phyloP scores from a whole-genome alignment of 2,113 vertebrate species.

The Solenodon paradoxus region DNA sequence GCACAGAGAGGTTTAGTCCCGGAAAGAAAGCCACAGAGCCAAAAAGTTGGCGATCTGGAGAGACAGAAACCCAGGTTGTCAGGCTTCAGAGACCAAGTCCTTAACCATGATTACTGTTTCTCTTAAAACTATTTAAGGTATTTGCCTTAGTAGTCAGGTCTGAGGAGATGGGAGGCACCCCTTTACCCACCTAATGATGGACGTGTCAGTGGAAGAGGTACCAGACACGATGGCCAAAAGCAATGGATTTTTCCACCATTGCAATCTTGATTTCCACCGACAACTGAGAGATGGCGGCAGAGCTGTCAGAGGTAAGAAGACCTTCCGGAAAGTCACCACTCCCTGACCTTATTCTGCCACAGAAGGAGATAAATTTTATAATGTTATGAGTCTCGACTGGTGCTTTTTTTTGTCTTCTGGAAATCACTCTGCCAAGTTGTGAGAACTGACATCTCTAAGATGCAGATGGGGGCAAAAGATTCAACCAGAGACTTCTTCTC shows the following conservation, averaged over 20 bases:
- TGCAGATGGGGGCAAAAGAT: background rate
- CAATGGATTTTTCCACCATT: background rate
- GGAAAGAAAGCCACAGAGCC: background rate
- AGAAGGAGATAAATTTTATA: background rate
- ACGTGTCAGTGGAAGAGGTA: background rate
- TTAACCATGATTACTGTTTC: background rate
- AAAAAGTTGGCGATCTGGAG: background rate
- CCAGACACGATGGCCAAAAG: background rate
- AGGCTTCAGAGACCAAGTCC: background rate
- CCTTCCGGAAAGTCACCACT: background rate
- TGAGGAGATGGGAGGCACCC: accelerated
- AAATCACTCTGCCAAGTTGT: background rate
- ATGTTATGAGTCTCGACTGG: background rate
- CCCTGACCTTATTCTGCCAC: slow-evolving; percentile 32
- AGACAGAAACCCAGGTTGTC: background rate
- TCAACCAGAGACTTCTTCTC: background rate
- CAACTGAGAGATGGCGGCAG: background rate
- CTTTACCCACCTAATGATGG: background rate
- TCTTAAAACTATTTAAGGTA: background rate
- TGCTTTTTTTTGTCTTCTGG: background rate
- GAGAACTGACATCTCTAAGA: background rate
- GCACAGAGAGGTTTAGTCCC: background rate
- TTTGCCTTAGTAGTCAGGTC: background rate
- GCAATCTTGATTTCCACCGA: background rate
- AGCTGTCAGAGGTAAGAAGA: background rate